These are phyloP conservation scores for Rhea pennata DNA, from an alignment of 2,113 vertebrate genomes.

Conservation along the genomic window DNA sequence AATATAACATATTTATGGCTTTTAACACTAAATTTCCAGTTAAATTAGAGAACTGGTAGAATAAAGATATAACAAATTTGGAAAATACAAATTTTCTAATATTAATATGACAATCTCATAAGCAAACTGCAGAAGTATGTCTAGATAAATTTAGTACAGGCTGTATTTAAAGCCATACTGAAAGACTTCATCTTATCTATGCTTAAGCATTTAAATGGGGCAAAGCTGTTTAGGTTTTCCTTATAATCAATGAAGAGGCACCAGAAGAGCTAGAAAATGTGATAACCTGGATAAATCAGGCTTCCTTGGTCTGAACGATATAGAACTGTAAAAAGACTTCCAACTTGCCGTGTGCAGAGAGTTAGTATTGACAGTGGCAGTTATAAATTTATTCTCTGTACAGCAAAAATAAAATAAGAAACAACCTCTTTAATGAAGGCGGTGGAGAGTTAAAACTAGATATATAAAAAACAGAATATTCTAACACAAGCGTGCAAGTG, in stretches of 20 bases:
- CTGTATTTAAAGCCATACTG: neutral
- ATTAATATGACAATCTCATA: neutral
- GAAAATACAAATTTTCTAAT: no score
- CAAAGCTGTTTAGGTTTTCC: neutral
- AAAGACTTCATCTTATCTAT: neutral
- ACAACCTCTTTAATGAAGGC: neutral
- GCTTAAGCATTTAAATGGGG: neutral
- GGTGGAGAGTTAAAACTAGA: neutral
- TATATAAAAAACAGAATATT: neutral
- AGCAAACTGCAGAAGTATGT: neutral
- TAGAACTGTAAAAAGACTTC: neutral
- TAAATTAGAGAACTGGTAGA: neutral
- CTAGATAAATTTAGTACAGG: fast-evolving
- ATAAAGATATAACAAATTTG: neutral
- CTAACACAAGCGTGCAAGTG: neutral
- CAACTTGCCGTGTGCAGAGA: neutral
- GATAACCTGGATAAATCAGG: neutral
- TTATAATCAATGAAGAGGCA: neutral
- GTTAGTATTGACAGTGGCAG: neutral
- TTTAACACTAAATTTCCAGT: neutral
- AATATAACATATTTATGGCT: neutral
- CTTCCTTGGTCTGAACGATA: neutral
- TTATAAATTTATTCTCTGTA: neutral
- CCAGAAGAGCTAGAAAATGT: neutral
- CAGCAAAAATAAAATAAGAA: neutral